Base-by-base conservation (phyloP, 2,888 invertebrate species). In the Dicyrtomina minuta region DNA sequence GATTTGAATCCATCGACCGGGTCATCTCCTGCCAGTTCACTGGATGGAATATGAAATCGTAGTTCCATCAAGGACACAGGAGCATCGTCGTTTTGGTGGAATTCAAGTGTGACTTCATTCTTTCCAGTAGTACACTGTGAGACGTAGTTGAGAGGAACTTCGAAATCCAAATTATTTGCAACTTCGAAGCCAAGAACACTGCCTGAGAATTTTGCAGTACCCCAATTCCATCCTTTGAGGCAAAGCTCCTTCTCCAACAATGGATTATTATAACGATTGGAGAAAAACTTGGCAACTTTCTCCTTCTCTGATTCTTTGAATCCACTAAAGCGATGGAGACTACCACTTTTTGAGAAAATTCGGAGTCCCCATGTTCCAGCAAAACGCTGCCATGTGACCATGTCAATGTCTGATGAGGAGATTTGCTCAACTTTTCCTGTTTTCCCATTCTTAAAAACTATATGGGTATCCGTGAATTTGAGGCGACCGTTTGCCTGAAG, bases 221-320 rank as follows among this genome's bases (percentile, higher is more conserved):
- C 99, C 95, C 98, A 99, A 83, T 99, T 99, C 98, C 98, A 99
- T 0, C 99, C 99, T 81, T 95, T 96, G 1, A 97, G 85, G 74
- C 95, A 92, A 65, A 96, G 83, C 80, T 99, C 98, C 79, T 92
- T 93, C 79, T 93, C 94, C 58, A 93, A 84, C 88, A 97, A 88
- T 70, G 92, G 90, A 77, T 91, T 90, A 33, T 89, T 86, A 82
- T 96, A 97, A 75, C 90, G 89, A 6, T 86, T 85, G 74, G 89
- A 87, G 77, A 97, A 91, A 82, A 94, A 98, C 79, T 92, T 91
- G 0, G 91, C 89, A 55, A 99, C 87, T 81, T 95, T 96, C 58
- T 97, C 96, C 83, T 92, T 91, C 77, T 98, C 90, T 59, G 87
- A 86, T 68, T 96, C 97, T 81, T 92, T 93, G 80, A 99, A 96